Conservation (phyloP, 2,888 invertebrate species). For the Limnephilus lunatus region DNA sequence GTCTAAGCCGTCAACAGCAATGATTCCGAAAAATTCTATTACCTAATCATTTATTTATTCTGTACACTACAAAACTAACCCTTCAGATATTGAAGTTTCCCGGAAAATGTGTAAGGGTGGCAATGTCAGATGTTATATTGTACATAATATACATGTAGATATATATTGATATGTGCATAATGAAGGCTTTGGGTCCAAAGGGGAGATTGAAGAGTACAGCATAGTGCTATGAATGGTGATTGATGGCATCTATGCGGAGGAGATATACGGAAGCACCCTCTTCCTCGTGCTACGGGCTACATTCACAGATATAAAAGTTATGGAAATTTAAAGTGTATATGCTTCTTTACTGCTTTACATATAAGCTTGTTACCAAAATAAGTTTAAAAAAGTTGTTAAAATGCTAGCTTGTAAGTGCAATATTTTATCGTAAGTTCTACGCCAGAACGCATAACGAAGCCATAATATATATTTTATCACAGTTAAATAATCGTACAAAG, state of each 20-base stretch:
- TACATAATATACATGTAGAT: not conserved
- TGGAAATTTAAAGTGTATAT: too few species aligned
- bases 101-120: not conserved
- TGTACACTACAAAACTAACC: not conserved
- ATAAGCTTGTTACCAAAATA: too few species aligned
- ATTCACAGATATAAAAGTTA: not conserved
- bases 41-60: too few species aligned
- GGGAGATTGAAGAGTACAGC: not conserved
- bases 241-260: not conserved
- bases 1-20: too few species aligned
- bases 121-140: not conserved
- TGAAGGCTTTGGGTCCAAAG: not conserved
- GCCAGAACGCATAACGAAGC: too few species aligned
- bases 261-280: not conserved
- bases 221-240: not conserved
- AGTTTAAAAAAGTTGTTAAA: too few species aligned
- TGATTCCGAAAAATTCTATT: too few species aligned
- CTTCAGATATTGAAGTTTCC: not conserved
- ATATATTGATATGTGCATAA: not conserved
- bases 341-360: too few species aligned
- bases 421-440: too few species aligned
- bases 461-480: too few species aligned
- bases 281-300: not conserved
- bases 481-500: too few species aligned
- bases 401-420: too few species aligned